Evolutionary conservation across 1,140 invertebrate species (phyloP), one percentile per base, ranked within the genome.

Genomic region (Platorchestia sp.): DNA sequence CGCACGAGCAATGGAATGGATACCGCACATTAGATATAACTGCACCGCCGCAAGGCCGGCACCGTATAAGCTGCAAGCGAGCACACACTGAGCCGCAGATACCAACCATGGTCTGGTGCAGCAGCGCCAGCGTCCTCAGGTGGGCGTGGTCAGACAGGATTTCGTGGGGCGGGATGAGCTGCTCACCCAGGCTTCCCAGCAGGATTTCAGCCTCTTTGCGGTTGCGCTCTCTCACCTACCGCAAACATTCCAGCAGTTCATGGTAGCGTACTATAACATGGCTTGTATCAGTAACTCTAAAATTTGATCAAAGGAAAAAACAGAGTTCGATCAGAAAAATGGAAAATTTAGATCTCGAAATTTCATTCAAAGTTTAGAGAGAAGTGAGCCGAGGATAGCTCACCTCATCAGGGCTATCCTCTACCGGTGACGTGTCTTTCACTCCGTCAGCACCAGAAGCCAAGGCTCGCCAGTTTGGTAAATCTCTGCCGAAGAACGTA

Each of bases 201-300:
- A 99, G 97, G 96, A 99, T 99, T 97, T 99, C 98, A 0, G 99
- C 99, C 97, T 99, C 99, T 95, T 98, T 98, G 47, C 98, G 97
- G 97, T 99, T 99, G 95, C 99, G 97, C 96, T 98, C 98, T 47
- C 98, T 97, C 86, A 99, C 98, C 97, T 99, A 98, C 96, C 98
- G 98, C 22, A 95, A 95, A 45, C 40, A 47, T 14, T 7, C 5
- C 45, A 95, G 19, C 47, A 51, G 19, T 51, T 51, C 47, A 51
- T 19, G 47, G 6, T 10, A 3, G 59, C 27, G 59, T 14, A 36
- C 59, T 19, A 22, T 10, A 36, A 36, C 10, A 75, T 36, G 14
- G 36, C 14, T 51, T 51, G 47, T 3, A 27, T 36, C 59, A 75
- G 59, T 75, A 19, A 75, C 59, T 22, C 59, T 3, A 75, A 75